phyloP scores from a whole-genome alignment of 2,113 vertebrate species.

The Carlito syrichta region DNA sequence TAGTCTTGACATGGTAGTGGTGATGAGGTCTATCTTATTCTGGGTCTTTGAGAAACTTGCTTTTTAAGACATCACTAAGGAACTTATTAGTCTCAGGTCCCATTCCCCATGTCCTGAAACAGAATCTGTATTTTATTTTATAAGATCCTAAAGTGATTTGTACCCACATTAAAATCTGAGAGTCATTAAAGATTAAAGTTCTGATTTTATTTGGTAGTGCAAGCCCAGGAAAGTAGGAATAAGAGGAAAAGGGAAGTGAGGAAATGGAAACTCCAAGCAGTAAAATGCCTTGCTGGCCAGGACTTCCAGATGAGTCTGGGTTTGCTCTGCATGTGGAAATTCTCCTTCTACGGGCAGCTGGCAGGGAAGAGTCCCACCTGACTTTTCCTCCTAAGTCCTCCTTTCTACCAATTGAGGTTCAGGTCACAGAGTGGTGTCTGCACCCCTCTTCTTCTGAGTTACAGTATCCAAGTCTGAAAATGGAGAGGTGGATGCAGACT shows the following conservation, averaged over 20 bases:
- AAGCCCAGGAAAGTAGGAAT: neutral
- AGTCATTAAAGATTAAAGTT: neutral
- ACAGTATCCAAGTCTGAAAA: neutral
- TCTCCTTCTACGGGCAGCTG: neutral
- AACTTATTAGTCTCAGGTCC: neutral
- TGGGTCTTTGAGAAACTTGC: neutral
- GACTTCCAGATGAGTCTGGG: neutral
- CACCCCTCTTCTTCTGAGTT: neutral
- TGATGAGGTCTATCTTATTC: neutral
- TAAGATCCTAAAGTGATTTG: neutral
- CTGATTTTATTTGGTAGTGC: neutral
- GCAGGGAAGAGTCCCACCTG: neutral
- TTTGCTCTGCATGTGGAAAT: neutral
- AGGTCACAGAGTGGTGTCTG: neutral
- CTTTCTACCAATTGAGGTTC: neutral
- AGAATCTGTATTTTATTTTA: slow-evolving; percentile 22
- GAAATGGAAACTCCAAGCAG: neutral
- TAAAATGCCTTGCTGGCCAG: too few species aligned
- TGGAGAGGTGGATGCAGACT: neutral
- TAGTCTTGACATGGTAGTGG: neutral
- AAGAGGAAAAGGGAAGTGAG: neutral
- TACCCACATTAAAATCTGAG: neutral
- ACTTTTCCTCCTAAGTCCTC: neutral
- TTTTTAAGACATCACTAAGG: neutral
- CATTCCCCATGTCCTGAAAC: neutral